Evolutionary conservation across 2,797 vertebrate species (phyloP), one percentile per base, ranked within the genome.

Genomic region (Loris lydekkerianus): DNA sequence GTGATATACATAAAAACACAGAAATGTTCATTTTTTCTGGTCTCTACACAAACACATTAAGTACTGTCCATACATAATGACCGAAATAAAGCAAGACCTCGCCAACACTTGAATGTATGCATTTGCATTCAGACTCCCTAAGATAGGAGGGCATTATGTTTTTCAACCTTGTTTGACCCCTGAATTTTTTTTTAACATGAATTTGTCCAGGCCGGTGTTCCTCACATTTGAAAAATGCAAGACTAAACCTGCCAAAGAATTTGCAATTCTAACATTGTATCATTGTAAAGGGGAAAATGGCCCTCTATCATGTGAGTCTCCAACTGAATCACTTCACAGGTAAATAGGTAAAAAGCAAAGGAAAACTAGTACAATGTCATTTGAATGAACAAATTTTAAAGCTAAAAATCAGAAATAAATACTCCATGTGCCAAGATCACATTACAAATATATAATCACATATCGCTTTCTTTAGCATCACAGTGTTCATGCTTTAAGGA

Each of bases 161-260:
- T 93, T 95, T 76, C 61, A 84, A 67, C 7, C 49, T 90, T 65
- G 25, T 76, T 67, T 83, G 37, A 89, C 18, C 40, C 60, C 18
- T 53, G 49, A 93, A 88, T 76, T 80, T 56, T 89, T 56, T 89
- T 96, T 86, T 88, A 73, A 65, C 25, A 31, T 83, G 27, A 94
- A 69, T 83, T 73, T 89, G 67, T 90, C 49, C n/a, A 93, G 27
- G n/a, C 25, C 23, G 80, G 43, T 43, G 17, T 67, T 49, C 11
- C 11, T 95, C 46, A 84, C 7, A 31, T 80, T 91, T 63, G 4
- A 20, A 67, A 92, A 95, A 70, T 49, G 6, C n/a, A 65, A 49
- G 29, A 56, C 23, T 53, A 76, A 14, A 94, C 31, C 17, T 7
- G 9, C 49, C 86, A 89, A 14, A 46, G 40, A 82, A n/a, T 73